Base-by-base conservation (phyloP, 1,140 invertebrate species). In the Parasteatoda tepidariorum region DNA sequence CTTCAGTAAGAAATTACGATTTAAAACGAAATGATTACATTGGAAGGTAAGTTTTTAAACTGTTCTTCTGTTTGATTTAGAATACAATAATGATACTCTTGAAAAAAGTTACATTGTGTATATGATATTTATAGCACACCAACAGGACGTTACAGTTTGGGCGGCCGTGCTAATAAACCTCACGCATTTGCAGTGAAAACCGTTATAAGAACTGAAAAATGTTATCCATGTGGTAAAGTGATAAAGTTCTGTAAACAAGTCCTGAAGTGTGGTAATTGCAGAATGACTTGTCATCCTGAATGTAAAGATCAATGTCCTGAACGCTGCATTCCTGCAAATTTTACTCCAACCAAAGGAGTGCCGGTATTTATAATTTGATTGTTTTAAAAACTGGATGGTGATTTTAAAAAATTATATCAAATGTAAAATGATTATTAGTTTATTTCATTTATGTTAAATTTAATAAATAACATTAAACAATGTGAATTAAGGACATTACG, bases 141-240 rank as follows among this genome's bases (percentile, higher is more conserved):
- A 31, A 33, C 28, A 22, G 26, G 48, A 5, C 48, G 62, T 15
- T 62, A 59, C 48, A 68, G 38, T 73, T 85, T 74, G 13, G 71
- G 67, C 15, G 66, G 67, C 18, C 87, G 87, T 24, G 73, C 88
- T 9, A 89, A 88, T 34, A n/a, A n/a, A n/a, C n/a, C n/a, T n/a
- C 97, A 98, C 88, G 92, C 90, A 87, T 96, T 97, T 86, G 91
- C 92, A 57, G 91, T 91, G 24, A 97, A 96, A 90, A 96, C 94
- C 57, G 92, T 96, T 76, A 93, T 98, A 78, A 94, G 93, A 88
- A 92, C 93, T 31, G 95, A 97, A 90, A 92, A 91, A 1, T 98
- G 97, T 90, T 92, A 91, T n/a, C 92, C 93, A 3, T 97, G 95
- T 87, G 88, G 87, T 7, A 88, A 88, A 73, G 88, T 87, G 75